Base-by-base conservation (phyloP, 2,113 vertebrate species). In the Zosterops pallidus region DNA sequence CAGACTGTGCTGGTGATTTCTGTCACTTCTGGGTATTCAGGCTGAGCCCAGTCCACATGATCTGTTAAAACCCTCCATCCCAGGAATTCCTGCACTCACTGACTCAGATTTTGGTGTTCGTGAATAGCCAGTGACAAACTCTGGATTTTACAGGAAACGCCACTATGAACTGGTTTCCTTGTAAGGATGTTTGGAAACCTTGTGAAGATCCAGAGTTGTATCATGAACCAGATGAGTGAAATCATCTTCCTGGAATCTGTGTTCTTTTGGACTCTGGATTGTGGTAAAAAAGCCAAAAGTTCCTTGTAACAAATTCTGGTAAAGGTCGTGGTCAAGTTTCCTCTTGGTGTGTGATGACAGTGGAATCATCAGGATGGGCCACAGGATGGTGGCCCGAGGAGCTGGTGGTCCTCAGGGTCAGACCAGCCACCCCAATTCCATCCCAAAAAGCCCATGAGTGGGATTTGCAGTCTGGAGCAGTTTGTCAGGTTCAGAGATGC, bases 171-270 rank as follows among this genome's bases (percentile, higher is more conserved):
- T 75, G 96, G 89, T n/a, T 64, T 95, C 92, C 94, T 88, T 25
- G 84, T 64, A 89, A 90, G 96, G 89, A 71, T 65, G 4, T 87
- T 95, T 35, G 41, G 42, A 77, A 96, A 93, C 89, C 90, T 88
- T 74, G 89, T 92, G 95, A 92, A 95, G 96, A 96, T 90, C 95
- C 92, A 96, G 91, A 10, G 53, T 87, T 94, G 91, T 97, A 92
- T 96, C 95, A 31, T 88, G 96, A 96, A 97, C 91, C 95, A 90
- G 79, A 94, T 18, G 62, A 83, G 72, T 98, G 97, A 98, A 90
- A 71, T 98, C 97, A 97, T 97, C 95, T 98, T 98, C 98, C 97
- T 97, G 98, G 97, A 98, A 98, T 97, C 88, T 82, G 56, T 92
- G 96, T 88, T 95, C 96, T 50, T 77, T 80, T 60, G 57, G 71